Evolutionary conservation across 1,140 invertebrate genomes (phyloP).

Genomic region (Calosoma granatense): DNA sequence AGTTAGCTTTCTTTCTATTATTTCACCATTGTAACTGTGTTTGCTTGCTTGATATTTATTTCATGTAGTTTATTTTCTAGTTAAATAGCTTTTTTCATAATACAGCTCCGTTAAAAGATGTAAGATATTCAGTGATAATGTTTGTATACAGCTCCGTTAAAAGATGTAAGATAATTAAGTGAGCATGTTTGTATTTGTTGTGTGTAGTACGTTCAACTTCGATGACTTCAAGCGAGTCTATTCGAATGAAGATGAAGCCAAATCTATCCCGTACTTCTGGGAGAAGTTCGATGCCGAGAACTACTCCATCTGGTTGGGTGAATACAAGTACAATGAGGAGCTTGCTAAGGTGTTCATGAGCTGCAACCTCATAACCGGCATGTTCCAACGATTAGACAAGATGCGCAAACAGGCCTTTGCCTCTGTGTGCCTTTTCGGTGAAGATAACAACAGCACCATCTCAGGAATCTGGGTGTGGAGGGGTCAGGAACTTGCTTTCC

Average conservation of each 20-base stretch:
- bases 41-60: slow-evolving; percentile 1
- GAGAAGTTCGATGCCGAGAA: slow-evolving; percentile 94
- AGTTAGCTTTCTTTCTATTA: slow-evolving; percentile 13
- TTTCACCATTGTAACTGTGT: slow-evolving; percentile 1
- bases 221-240: slow-evolving; percentile 97
- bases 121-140: too few relatives aligned
- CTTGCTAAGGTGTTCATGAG: slow-evolving; percentile 91
- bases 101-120: too few relatives aligned
- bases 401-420: slow-evolving; percentile 95
- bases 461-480: slow-evolving; percentile 96
- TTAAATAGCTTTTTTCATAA: too few relatives aligned
- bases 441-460: slow-evolving; percentile 85
- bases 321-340: slow-evolving; percentile 95
- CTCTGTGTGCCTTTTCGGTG: slow-evolving; percentile 87
- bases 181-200: slow-evolving; percentile 29
- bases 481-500: slow-evolving; percentile 88
- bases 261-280: slow-evolving; percentile 97
- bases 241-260: slow-evolving; percentile 90
- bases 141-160: neutral
- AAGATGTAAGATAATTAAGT: neutral
- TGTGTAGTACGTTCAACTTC: slow-evolving; percentile 80
- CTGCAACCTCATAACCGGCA: slow-evolving; percentile 86
- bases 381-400: slow-evolving; percentile 20
- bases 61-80: neutral
- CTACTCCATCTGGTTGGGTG: slow-evolving; percentile 95